phyloP scores from a whole-genome alignment of 2,113 vertebrate genomes.

The Echinops telfairi region DNA sequence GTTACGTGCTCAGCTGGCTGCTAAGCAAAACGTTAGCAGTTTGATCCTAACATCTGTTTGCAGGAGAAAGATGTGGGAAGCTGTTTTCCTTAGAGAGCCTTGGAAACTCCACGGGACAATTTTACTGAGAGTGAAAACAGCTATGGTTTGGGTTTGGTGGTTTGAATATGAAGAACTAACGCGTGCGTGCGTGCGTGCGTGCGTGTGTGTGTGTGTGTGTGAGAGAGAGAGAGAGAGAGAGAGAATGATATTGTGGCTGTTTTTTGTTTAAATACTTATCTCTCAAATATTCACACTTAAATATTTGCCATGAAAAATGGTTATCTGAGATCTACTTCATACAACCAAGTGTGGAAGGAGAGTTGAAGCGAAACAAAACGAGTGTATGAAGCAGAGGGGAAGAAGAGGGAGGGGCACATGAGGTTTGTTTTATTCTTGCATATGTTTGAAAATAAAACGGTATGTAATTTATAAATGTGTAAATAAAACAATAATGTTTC shows the following conservation, averaged over 20 bases:
- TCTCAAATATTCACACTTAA: slow-evolving; percentile 44
- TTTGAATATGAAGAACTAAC: not conserved
- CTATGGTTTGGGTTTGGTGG: not conserved
- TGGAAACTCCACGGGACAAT: not conserved
- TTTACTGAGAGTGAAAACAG: not conserved
- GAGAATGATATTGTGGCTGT: not conserved
- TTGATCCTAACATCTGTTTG: too few relatives aligned
- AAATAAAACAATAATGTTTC: slow-evolving; percentile 21
- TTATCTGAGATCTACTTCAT: slow-evolving; percentile 2
- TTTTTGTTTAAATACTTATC: not conserved
- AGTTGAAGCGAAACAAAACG: slow-evolving; percentile 7
- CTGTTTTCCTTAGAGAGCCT: not conserved
- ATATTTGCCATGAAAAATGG: slow-evolving; percentile 47
- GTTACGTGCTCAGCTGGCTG: too few relatives aligned
- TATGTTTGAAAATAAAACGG: slow-evolving; percentile 36
- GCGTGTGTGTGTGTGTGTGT: not conserved
- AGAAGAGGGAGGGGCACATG: not conserved
- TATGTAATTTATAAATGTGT: slow-evolving; percentile 43
- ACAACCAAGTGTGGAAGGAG: not conserved
- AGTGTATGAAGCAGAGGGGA: not conserved
- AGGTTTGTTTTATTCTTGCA: not conserved
- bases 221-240: too few relatives aligned
- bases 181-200: not conserved
- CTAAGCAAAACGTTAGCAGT: too few relatives aligned
- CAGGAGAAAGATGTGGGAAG: not conserved